phyloP scores from a whole-genome alignment of 2,888 invertebrate genomes.

The Apodemia zela region DNA sequence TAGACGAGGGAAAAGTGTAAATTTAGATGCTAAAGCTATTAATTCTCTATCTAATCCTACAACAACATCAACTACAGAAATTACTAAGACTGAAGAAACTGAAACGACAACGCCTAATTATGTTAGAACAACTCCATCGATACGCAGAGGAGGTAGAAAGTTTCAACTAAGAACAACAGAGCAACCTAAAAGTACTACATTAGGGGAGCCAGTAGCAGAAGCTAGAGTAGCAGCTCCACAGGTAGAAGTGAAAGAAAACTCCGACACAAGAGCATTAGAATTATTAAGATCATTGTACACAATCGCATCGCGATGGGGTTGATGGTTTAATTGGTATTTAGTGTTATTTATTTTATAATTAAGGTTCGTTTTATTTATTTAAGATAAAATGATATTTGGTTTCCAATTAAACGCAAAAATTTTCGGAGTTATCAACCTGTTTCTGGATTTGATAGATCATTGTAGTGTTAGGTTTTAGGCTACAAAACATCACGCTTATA shows the following conservation, averaged over 20 bases:
- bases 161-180: conserved; percentile 50
- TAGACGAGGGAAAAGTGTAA: conserved; percentile 56
- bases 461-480: no score
- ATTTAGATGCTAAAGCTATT: conserved; percentile 57
- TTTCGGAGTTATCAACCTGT: no score
- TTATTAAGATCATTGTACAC: conserved; percentile 90
- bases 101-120: conserved; percentile 53
- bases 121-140: conserved; percentile 49
- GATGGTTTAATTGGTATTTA: conserved; percentile 34
- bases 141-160: conserved; percentile 61
- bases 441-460: no score
- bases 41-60: conserved; percentile 63
- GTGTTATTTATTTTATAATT: conserved; percentile 42
- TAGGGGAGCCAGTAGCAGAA: conserved; percentile 63
- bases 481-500: no score
- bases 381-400: no score
- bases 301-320: conserved; percentile 91
- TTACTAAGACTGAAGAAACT: conserved; percentile 45
- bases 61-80: conserved; percentile 55
- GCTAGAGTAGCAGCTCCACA: conserved; percentile 57
- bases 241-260: conserved; percentile 67
- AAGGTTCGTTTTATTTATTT: conserved; percentile 38
- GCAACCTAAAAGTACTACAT: conserved; percentile 41
- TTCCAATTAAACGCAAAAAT: no score
- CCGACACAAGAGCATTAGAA: conserved; percentile 90